phyloP scores from a whole-genome alignment of 2,113 vertebrate genomes.

The Anhinga rufa region DNA sequence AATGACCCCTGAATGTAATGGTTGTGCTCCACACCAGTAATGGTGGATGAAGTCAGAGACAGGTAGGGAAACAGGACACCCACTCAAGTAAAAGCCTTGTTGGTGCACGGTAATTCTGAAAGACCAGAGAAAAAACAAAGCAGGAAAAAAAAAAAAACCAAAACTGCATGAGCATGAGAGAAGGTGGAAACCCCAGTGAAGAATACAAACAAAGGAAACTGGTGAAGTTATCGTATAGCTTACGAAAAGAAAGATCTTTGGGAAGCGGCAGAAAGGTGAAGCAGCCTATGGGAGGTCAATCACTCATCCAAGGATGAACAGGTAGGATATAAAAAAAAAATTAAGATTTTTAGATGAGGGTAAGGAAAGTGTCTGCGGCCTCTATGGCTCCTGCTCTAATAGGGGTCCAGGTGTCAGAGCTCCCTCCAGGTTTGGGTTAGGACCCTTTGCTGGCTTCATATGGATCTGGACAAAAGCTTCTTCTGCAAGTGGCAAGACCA shows the following conservation, averaged over 20 bases:
- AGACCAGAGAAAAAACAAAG: not conserved
- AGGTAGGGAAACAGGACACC: not conserved
- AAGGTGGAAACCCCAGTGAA: not conserved
- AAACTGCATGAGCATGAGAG: accelerated
- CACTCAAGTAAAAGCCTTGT: not conserved
- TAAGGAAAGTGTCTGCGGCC: not conserved
- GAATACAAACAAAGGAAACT: not conserved
- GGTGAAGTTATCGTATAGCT: not conserved
- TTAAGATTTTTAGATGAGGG: not conserved
- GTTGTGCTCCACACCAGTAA: not conserved
- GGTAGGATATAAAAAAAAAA: not conserved
- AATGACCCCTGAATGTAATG: not conserved
- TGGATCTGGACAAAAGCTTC: not conserved
- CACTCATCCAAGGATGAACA: not conserved
- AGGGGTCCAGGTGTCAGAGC: not conserved
- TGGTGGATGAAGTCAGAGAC: not conserved
- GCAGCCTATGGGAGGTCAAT: not conserved
- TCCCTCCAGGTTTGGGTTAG: not conserved
- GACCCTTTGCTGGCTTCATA: not conserved
- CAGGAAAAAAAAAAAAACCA: not conserved
- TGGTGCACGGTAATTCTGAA: not conserved
- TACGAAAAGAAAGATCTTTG: not conserved
- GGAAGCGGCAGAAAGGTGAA: not conserved
- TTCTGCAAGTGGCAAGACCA: not conserved
- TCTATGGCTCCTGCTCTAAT: not conserved